Evolutionary conservation across 2,888 invertebrate species (phyloP).

Genomic region (Drosophila mimica): DNA sequence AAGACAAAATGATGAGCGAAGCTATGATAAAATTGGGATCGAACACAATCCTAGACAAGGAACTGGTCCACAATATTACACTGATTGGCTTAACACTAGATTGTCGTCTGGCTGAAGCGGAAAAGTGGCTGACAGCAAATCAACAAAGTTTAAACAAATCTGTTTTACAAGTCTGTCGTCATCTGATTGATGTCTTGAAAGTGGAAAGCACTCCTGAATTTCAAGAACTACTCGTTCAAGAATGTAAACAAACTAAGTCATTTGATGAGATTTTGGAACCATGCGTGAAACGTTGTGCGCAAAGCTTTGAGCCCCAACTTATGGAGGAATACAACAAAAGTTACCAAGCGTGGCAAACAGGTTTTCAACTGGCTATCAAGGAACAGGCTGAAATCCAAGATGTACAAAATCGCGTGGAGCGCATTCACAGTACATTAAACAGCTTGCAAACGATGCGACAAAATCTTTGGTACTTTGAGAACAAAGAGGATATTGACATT

Average conservation of each 20-base stretch:
- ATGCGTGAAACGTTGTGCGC: conserved; percentile 68
- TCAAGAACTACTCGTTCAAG: conserved; percentile 73
- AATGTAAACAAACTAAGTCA: conserved; percentile 31
- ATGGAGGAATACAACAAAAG: conserved; percentile 64
- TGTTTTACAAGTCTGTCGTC: conserved; percentile 26
- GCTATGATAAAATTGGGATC: conserved; percentile 44
- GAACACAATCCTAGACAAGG: conserved; percentile 53
- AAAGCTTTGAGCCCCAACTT: conserved; percentile 82
- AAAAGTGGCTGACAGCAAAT: conserved; percentile 19
- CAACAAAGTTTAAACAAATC: conserved; percentile 31
- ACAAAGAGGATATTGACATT: conserved; percentile 90
- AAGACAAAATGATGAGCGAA: conserved; percentile 52
- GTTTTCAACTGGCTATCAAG: conserved; percentile 84
- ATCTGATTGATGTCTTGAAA: conserved; percentile 21
- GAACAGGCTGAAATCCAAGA: conserved; percentile 88
- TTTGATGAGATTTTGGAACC: conserved; percentile 82
- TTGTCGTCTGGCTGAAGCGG: conserved; percentile 87
- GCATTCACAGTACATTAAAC: conserved; percentile 86
- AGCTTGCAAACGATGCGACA: conserved; percentile 87
- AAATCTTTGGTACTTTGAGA: conserved; percentile 92
- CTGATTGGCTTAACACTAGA: conserved; percentile 89
- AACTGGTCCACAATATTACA: conserved; percentile 86
- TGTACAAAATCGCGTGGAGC: conserved; percentile 86
- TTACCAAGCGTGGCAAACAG: conserved; percentile 76
- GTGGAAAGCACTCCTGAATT: conserved; percentile 28